phyloP scores from a whole-genome alignment of 2,113 vertebrate species.

The Natator depressus region DNA sequence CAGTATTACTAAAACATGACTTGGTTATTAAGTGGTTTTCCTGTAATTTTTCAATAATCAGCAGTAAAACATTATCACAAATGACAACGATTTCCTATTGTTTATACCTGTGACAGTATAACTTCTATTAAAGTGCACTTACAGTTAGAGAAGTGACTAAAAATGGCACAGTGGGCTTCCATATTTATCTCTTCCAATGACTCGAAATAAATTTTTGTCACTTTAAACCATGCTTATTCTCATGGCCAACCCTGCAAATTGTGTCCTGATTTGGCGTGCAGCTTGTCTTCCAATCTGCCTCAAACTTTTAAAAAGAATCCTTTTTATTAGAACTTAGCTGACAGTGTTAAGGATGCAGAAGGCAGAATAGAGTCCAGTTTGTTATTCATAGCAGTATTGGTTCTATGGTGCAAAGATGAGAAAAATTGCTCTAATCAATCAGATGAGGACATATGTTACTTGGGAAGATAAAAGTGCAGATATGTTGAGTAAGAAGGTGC shows the following conservation, averaged over 20 bases:
- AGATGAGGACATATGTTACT: not conserved
- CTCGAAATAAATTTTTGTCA: conserved; percentile 14
- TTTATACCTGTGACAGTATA: conserved; percentile 29
- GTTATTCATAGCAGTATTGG: not conserved
- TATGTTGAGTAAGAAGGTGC: not conserved
- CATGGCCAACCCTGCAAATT: not conserved
- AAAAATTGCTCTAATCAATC: not conserved
- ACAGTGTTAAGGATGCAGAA: not conserved
- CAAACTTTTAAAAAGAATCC: not conserved
- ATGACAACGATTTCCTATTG: conserved; percentile 48
- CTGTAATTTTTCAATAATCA: conserved; percentile 51
- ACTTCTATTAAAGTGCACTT: conserved; percentile 58
- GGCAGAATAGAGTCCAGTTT: not conserved
- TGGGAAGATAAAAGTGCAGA: not conserved
- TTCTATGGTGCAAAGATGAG: conserved; percentile 1
- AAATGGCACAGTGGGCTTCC: not conserved
- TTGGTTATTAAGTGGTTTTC: conserved; percentile 55
- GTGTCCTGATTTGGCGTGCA: not conserved
- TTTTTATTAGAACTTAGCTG: conserved; percentile 3
- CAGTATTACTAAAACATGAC: conserved; percentile 24
- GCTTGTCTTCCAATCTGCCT: not conserved
- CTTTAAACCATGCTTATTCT: not conserved
- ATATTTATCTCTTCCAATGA: conserved; percentile 13
- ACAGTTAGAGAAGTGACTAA: conserved; percentile 20
- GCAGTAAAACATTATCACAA: conserved; percentile 40